Evolutionary conservation across 2,797 vertebrate species (phyloP).

Genomic region (Microtus californicus): DNA sequence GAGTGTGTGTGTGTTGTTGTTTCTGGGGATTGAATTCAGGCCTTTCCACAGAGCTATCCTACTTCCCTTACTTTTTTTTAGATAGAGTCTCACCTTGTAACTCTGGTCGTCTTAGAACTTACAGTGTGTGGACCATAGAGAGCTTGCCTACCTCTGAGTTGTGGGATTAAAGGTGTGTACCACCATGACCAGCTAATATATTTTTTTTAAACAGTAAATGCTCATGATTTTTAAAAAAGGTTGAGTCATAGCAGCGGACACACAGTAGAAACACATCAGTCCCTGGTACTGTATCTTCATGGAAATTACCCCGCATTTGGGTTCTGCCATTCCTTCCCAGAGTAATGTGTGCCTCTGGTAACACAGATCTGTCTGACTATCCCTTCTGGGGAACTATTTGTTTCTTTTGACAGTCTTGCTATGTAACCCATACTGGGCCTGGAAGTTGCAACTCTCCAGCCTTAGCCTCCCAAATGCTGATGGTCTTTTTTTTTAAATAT

Average conservation of each 20-base stretch:
- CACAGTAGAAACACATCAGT: not conserved
- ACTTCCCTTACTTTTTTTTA: not conserved
- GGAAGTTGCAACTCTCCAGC: not conserved
- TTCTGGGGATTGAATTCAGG: not conserved
- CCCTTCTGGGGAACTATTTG: not conserved
- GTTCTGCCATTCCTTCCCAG: slow-evolving; percentile 33
- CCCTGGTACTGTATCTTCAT: not conserved
- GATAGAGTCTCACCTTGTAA: not conserved
- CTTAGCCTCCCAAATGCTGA: not conserved
- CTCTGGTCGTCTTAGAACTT: not conserved
- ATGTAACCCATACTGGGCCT: not conserved
- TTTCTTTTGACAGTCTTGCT: not conserved
- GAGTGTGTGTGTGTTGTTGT: not conserved
- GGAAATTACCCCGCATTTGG: not conserved
- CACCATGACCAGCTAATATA: not conserved
- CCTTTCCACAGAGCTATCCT: not conserved
- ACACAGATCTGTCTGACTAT: not conserved
- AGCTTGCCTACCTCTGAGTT: not conserved
- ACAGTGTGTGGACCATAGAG: not conserved
- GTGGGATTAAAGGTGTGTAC: not conserved
- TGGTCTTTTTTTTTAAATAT: not conserved
- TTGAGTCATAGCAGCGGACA: not conserved
- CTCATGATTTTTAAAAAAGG: not conserved
- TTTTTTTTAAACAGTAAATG: not conserved
- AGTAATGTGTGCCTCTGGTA: not conserved